Evolutionary conservation across 2,888 invertebrate species (phyloP).

Genomic region (Pheosia tremula): DNA sequence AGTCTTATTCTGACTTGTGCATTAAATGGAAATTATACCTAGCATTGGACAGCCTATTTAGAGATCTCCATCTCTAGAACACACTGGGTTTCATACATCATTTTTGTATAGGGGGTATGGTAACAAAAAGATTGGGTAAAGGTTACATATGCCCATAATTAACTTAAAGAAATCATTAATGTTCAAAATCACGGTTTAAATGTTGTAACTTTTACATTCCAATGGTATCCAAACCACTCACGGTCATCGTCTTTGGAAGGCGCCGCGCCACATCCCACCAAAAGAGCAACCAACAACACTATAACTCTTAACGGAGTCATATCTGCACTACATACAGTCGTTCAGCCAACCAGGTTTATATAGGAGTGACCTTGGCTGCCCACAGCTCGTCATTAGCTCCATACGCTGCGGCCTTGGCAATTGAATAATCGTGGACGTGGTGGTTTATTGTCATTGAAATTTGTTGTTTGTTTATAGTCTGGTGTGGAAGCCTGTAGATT

Average conservation of each 20-base stretch:
- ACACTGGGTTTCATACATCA: no score
- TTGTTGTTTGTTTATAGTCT: slow-evolving; percentile 27
- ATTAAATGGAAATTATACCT: no score
- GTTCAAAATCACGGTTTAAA: no score
- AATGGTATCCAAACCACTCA: slow-evolving; percentile 48
- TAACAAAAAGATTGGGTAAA: no score
- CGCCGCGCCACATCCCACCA: slow-evolving; percentile 54
- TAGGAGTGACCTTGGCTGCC: slow-evolving; percentile 71
- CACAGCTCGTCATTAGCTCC: slow-evolving; percentile 67
- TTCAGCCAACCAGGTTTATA: slow-evolving; percentile 69
- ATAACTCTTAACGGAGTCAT: slow-evolving; percentile 59
- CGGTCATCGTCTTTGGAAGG: slow-evolving; percentile 58
- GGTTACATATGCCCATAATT: no score
- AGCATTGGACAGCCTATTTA: no score
- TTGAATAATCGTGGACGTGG: slow-evolving; percentile 54
- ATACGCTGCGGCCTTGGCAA: slow-evolving; percentile 70
- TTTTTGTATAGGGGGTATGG: no score
- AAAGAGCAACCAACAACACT: slow-evolving; percentile 50
- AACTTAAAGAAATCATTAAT: no score
- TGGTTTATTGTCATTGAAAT: slow-evolving; percentile 44
- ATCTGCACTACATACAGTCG: slow-evolving; percentile 58
- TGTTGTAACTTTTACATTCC: background rate
- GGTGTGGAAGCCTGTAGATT: slow-evolving; percentile 18
- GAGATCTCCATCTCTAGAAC: no score
- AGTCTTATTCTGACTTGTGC: no score